These are phyloP conservation scores for Orussus abietinus DNA, from an alignment of 1,140 invertebrate species.

Conservation along the genomic window DNA sequence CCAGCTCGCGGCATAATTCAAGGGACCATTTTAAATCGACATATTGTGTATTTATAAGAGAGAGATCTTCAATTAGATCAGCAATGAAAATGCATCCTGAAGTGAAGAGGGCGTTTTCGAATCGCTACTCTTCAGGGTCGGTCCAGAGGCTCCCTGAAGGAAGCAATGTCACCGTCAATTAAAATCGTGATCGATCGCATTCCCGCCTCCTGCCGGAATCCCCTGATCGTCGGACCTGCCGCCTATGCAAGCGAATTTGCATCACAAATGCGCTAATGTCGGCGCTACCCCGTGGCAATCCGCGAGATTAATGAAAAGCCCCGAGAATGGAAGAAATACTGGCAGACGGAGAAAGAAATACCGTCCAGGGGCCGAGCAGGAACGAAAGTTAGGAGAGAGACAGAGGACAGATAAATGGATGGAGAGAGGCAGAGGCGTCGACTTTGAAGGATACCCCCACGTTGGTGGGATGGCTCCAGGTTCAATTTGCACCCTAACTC, in stretches of 20 bases:
- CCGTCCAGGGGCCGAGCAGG: background rate
- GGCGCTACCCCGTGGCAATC: slow-evolving; percentile 8
- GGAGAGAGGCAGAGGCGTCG: no score
- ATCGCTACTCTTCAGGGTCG: no score
- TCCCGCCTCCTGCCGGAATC: background rate
- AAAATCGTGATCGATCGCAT: slow-evolving; percentile 17
- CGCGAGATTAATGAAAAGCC: slow-evolving; percentile 34
- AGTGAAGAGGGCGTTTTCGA: no score
- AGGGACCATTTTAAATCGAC: no score
- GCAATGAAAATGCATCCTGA: no score
- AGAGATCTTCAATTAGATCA: no score
- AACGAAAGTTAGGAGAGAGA: slow-evolving; percentile 6
- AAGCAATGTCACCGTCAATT: slow-evolving; percentile 13
- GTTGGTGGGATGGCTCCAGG: no score
- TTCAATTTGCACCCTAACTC: no score
- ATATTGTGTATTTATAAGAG: no score
- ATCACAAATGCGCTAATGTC: slow-evolving; percentile 36
- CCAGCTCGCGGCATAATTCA: no score
- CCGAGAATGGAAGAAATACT: slow-evolving; percentile 26
- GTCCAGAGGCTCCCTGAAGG: no score
- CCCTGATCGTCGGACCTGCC: background rate
- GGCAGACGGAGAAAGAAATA: background rate
- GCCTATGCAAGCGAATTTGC: slow-evolving; percentile 23
- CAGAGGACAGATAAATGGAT: background rate
- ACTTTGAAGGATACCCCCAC: no score